Evolutionary conservation across 2,113 vertebrate species (phyloP), one percentile per base, ranked within the genome.

Genomic region (Felis chaus): DNA sequence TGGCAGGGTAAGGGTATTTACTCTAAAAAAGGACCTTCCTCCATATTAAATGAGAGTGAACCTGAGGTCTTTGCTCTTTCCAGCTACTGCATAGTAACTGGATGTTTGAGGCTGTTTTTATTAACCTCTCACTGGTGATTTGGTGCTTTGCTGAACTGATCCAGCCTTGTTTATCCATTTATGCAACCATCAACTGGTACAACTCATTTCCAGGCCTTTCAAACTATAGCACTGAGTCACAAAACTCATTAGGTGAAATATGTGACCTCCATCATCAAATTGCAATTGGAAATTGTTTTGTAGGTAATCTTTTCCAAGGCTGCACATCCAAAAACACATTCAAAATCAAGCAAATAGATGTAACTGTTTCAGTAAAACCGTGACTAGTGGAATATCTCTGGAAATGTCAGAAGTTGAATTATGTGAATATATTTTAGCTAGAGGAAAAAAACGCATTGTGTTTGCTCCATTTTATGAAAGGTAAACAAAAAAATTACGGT

Each of bases 261-360:
- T 80, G 88, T 84, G 93, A 94, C 93, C 93, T 97, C 82, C 71
- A n/a, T 81, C 41, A 57, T 63, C 78, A 95, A 97, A 86, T 89
- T 3, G 33, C 93, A 74, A 69, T 39, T 71, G 93, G 78, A 95
- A 91, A 95, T 89, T 97, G 50, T 95, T 93, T 94, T 95, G 53
- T 76, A 33, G 61, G 79, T 66, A 89, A 97, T 98, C 55, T 95
- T 96, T 91, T 84, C 94, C 97, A 97, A 97, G 97, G 95, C 23
- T 94, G 80, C 27, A 31, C 86, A 91, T 81, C 88, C 63, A 83
- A 91, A 93, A 10, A 83, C 69, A 68, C 19, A 89, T 87, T 95
- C 74, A 85, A 80, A 93, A 68, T 74, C 36, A 89, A 95, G 41
- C 57, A 97, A 95, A 85, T 79, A 95, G 86, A 97, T 92, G 81